Evolutionary conservation across 2,113 vertebrate genomes (phyloP).

Genomic region (Dendropsophus ebraccatus): DNA sequence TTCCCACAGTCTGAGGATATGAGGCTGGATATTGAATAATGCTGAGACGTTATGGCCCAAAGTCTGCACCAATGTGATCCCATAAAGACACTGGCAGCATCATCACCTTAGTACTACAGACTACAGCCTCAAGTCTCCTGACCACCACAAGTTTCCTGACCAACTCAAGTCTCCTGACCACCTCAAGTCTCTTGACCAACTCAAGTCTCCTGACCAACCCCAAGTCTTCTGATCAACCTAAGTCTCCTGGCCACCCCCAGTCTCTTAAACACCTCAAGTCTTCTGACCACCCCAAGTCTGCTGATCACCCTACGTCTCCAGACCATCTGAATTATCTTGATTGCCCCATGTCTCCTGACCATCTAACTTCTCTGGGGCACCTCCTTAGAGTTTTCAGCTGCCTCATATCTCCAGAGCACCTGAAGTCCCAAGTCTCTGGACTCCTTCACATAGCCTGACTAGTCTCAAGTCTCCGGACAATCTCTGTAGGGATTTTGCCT

Average conservation of each 20-base stretch:
- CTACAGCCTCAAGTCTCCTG: too few species aligned
- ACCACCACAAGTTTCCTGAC: too few species aligned
- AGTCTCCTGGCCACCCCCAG: too few species aligned
- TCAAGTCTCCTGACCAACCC: neutral
- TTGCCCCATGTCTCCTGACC: neutral
- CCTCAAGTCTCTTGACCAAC: neutral
- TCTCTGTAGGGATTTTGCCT: too few species aligned
- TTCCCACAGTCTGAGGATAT: accelerated
- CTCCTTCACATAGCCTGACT: too few species aligned
- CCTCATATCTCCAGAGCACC: neutral
- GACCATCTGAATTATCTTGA: neutral
- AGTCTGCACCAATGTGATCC: neutral
- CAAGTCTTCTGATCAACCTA: neutral
- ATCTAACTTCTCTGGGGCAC: neutral
- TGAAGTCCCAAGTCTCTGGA: neutral
- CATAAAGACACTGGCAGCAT: neutral
- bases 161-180: neutral
- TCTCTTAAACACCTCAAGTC: too few species aligned
- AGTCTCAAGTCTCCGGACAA: too few species aligned
- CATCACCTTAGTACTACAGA: neutral
- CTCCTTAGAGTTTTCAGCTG: neutral
- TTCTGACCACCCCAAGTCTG: neutral
- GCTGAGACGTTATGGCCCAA: neutral
- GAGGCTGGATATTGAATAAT: constrained; percentile 48
- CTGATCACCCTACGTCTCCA: neutral